Base-by-base conservation (phyloP, 2,797 vertebrate genomes). In the Decapterus maruadsi region DNA sequence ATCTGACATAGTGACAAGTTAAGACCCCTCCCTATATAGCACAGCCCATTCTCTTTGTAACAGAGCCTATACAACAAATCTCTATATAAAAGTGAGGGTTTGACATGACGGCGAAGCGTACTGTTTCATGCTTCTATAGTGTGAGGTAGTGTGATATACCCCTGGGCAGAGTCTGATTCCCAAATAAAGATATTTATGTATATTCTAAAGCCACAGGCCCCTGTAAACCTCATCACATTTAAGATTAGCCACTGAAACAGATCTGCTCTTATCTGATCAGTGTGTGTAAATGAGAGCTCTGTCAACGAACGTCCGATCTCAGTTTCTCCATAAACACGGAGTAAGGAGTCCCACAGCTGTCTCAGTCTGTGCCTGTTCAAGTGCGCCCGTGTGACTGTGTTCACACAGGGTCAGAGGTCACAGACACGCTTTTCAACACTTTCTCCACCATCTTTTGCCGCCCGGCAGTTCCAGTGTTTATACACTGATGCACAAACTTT, bases 161-260 rank as follows among this genome's bases (percentile, higher is more conserved):
- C 65, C n/a, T 2, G 62, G 67, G 74, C 34, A 55, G 45, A 0
- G 22, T 59, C 31, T 53, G 55, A 84, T 69, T 80, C 53, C 81
- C 72, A 88, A 82, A 88, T 90, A 85, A 84, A 90, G 74, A 84
- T 77, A 86, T 86, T 80, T 83, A 72, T 79, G 71, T 87, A 74
- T 86, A 74, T 80, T 86, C 51, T 50, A 63, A 48, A 58, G 75
- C 57, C 65, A 20, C 16, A 50, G 62, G 53, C 54, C 69, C 29
- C 70, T 82, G 84, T 72, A 70, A 81, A 87, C 81, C 73, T 88
- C 83, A 86, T 86, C 87, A 82, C 68, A 81, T 88, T 87, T 81
- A 86, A 90, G 88, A 87, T 87, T 87, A 88, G 83, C 80, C 0
- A 0, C 70, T 84, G 85, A 90, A 89, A 87, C 78, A 57, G 68